Conservation (phyloP, 2,888 invertebrate species). For the Caenorhabditis sp. region DNA sequence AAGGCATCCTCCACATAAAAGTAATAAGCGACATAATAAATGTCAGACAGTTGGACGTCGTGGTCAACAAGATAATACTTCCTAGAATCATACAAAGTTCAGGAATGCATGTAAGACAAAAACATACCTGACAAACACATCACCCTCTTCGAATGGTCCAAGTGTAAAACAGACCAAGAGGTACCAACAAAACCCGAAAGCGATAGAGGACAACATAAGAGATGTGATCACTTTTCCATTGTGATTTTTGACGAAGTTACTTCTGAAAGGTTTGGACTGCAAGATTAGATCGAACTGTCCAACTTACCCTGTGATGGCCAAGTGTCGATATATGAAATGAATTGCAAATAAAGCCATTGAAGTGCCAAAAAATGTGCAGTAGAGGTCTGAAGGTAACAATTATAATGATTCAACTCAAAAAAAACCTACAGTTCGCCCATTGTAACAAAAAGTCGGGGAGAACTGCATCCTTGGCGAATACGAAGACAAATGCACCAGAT, state of each 20-base stretch:
- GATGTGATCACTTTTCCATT: not conserved
- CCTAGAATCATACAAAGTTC: conserved; percentile 4
- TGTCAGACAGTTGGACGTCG: conserved; percentile 13
- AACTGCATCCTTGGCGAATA: not conserved
- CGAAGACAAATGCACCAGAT: conserved; percentile 15
- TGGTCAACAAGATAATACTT: conserved; percentile 17
- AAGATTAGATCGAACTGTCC: not conserved
- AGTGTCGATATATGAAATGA: conserved; percentile 47
- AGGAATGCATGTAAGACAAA: not conserved
- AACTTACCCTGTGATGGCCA: conserved; percentile 28
- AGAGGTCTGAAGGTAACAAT: conserved; percentile 20
- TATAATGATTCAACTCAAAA: not conserved
- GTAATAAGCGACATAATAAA: conserved; percentile 27
- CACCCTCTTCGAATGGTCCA: conserved; percentile 21
- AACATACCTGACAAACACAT: conserved; percentile 22
- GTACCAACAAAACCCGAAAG: conserved; percentile 22
- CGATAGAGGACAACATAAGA: not conserved
- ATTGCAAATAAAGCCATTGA: conserved; percentile 46
- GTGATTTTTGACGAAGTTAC: conserved; percentile 1
- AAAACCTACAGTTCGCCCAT: not conserved
- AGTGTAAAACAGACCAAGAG: not conserved
- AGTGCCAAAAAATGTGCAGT: conserved; percentile 43
- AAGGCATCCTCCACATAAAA: conserved; percentile 23
- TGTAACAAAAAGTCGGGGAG: not conserved
- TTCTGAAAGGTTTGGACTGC: conserved; percentile 5